phyloP scores from a whole-genome alignment of 1,140 invertebrate genomes.

The Psix sp. region DNA sequence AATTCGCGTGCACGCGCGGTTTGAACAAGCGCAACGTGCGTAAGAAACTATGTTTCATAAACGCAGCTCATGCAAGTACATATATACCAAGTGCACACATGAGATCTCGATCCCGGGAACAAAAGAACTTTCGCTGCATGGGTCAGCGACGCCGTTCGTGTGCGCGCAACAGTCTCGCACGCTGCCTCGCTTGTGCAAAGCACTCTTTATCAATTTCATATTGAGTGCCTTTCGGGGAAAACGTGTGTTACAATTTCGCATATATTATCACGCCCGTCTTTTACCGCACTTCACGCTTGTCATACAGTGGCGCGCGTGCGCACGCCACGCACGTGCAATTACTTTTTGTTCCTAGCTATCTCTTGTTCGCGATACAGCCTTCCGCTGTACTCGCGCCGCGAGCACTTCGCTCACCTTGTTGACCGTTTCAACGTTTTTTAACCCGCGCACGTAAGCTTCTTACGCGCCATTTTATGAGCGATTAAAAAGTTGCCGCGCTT shows the following conservation, averaged over 20 bases:
- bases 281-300: slow-evolving; percentile 13
- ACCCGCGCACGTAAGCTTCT: too few species aligned
- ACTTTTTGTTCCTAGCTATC: slow-evolving; percentile 4
- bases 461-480: too few species aligned
- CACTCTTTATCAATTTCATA: slow-evolving; percentile 45
- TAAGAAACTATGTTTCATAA: slow-evolving; percentile 64
- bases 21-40: slow-evolving; percentile 31
- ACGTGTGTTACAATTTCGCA: slow-evolving; percentile 23
- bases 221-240: slow-evolving; percentile 36
- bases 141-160: slow-evolving; percentile 53
- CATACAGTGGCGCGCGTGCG: neutral
- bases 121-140: slow-evolving; percentile 64
- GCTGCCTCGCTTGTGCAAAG: slow-evolving; percentile 37
- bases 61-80: slow-evolving; percentile 61
- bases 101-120: slow-evolving; percentile 59
- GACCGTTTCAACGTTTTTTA: too few species aligned
- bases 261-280: slow-evolving; percentile 11
- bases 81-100: too few species aligned
- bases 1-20: slow-evolving; percentile 13
- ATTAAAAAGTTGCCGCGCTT: too few species aligned
- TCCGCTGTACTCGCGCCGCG: too few species aligned
- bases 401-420: too few species aligned
- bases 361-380: too few species aligned
- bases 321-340: slow-evolving; percentile 22
- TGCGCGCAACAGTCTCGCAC: slow-evolving; percentile 37